A percentile compares a stretch with the other conserved stretches of the same genome.
These are phyloP conservation scores for Serilophus lunatus DNA, from an alignment of 2,113 vertebrate genomes.

Conservation along the genomic window DNA sequence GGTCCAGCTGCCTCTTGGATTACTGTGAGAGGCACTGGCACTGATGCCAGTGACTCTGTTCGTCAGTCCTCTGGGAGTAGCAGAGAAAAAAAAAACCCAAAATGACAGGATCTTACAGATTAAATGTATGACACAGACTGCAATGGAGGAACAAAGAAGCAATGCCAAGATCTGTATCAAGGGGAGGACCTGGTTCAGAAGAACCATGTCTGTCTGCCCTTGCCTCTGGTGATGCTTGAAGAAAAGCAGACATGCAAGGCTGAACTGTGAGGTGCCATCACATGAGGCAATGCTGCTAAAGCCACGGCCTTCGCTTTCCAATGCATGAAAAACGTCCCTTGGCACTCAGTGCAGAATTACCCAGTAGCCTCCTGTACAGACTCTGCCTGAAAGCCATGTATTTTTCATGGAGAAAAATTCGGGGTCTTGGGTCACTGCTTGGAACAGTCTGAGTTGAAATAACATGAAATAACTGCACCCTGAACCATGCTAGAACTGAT, in stretches of 20 bases:
- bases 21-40: neutral
- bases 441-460: neutral
- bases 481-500: neutral
- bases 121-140: neutral
- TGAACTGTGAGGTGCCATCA: neutral
- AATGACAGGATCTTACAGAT: neutral
- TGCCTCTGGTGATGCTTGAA: rapidly evolving
- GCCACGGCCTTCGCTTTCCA: neutral
- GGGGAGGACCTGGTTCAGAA: neutral
- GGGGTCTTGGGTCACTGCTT: neutral
- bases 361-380: neutral
- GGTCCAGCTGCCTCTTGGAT: neutral
- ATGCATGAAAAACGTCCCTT: neutral
- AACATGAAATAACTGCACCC: neutral
- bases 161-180: neutral
- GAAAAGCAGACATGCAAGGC: neutral
- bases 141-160: neutral
- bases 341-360: neutral
- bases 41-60: rapidly evolving
- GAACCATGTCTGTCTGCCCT: neutral
- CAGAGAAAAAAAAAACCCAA: neutral
- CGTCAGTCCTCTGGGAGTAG: neutral
- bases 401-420: neutral
- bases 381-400: neutral
- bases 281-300: neutral